Conservation (phyloP, 1,140 invertebrate genomes). For the Theocolax elegans region DNA sequence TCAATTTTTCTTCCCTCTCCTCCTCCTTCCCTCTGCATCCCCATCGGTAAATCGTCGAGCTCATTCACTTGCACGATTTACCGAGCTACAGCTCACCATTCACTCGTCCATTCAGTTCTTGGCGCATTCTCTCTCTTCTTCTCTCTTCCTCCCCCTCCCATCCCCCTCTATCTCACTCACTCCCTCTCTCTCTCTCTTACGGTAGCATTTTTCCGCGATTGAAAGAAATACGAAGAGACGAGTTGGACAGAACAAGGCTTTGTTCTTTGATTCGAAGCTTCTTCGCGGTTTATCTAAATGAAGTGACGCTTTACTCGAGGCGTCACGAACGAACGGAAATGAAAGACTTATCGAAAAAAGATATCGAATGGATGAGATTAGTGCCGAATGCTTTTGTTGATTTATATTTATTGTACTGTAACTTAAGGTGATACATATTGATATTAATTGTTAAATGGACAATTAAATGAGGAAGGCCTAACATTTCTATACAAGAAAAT, state of each 20-base stretch:
- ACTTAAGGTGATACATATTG: background rate
- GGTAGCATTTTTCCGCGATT: slow-evolving; percentile 22
- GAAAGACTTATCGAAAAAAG: too few relatives aligned
- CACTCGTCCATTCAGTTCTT: slow-evolving; percentile 12
- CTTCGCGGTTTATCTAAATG: slow-evolving; percentile 27
- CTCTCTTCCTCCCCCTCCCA: too few relatives aligned
- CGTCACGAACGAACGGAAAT: slow-evolving; percentile 4
- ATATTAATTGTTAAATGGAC: too few relatives aligned
- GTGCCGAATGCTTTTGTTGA: slow-evolving; percentile 16
- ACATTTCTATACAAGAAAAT: too few relatives aligned
- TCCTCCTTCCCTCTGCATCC: background rate
- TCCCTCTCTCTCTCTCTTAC: too few relatives aligned
- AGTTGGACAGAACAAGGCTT: slow-evolving; percentile 11
- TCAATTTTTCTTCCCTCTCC: slow-evolving; percentile 18
- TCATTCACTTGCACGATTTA: slow-evolving; percentile 1
- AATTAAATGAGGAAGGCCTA: too few relatives aligned
- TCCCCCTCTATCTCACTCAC: too few relatives aligned
- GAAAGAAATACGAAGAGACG: background rate
- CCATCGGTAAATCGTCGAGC: slow-evolving; percentile 29
- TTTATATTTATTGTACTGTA: background rate
- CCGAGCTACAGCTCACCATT: slow-evolving; percentile 31
- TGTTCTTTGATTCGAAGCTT: slow-evolving; percentile 4
- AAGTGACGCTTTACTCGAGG: slow-evolving; percentile 22
- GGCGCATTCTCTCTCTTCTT: background rate
- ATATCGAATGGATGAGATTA: too few relatives aligned